Evolutionary conservation across 2,113 vertebrate genomes (phyloP).

Genomic region (Dendrocopos noguchii): DNA sequence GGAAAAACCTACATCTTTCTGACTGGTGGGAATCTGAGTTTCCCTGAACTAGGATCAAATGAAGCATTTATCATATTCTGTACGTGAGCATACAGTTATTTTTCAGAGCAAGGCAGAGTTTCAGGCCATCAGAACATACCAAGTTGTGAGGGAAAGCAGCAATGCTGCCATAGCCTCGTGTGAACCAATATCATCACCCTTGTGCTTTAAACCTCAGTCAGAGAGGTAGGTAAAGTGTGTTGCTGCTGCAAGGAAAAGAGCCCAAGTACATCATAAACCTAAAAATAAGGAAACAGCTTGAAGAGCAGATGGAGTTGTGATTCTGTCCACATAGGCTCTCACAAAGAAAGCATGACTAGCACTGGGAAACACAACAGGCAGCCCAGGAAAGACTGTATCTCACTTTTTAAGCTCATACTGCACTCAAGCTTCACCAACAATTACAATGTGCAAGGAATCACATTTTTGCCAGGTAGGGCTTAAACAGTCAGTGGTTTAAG

Average conservation of each 20-base stretch:
- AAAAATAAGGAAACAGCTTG: background rate
- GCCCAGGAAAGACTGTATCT: background rate
- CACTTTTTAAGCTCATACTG: background rate
- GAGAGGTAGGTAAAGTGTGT: rapidly evolving
- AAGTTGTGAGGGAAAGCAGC: rapidly evolving
- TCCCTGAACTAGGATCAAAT: background rate
- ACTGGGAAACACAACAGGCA: background rate
- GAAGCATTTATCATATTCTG: rapidly evolving
- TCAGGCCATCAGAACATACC: background rate
- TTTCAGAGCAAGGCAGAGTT: background rate
- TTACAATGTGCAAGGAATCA: rapidly evolving
- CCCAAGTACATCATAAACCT: background rate
- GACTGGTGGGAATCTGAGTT: background rate
- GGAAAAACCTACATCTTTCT: background rate
- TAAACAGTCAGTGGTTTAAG: background rate
- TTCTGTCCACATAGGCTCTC: background rate
- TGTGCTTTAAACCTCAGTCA: background rate
- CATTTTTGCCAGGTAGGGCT: background rate
- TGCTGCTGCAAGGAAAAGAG: background rate
- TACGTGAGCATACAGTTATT: background rate
- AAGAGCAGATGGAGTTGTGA: background rate
- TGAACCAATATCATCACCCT: background rate
- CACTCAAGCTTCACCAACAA: background rate
- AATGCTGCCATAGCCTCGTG: rapidly evolving
- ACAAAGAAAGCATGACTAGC: background rate